Percentiles rank a stretch among this genome's conserved stretches.
Evolutionary conservation across 2,888 invertebrate genomes (phyloP).

Genomic region (Ennomos quercinarius): DNA sequence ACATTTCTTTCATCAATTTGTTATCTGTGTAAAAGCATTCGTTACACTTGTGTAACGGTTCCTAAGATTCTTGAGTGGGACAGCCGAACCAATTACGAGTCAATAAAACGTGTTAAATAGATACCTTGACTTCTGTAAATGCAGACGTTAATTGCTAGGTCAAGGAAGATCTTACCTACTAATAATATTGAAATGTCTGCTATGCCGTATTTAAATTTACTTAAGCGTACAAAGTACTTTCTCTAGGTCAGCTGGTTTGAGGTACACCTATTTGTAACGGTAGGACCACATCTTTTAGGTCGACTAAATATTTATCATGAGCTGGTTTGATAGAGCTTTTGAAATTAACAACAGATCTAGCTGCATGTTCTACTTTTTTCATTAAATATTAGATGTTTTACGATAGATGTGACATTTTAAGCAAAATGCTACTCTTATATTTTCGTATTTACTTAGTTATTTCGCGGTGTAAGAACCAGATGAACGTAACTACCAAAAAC

Average conservation of each 20-base stretch:
- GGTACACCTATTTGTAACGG: conserved; percentile 53
- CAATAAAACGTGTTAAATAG: conserved; percentile 47
- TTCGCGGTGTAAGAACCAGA: no score
- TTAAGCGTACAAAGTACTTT: conserved; percentile 46
- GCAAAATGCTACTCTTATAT: no score
- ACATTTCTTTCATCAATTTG: conserved; percentile 33
- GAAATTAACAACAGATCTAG: conserved; percentile 1
- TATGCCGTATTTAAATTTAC: conserved; percentile 29
- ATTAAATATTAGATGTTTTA: conserved; percentile 12
- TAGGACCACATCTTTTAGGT: conserved; percentile 56
- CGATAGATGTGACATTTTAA: conserved; percentile 41
- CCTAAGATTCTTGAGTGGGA: conserved; percentile 23
- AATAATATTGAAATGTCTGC: conserved; percentile 48
- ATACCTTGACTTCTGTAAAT: conserved; percentile 45
- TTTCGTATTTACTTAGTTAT: no score
- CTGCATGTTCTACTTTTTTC: conserved; percentile 5
- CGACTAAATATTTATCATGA: conserved; percentile 44
- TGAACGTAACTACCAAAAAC: no score
- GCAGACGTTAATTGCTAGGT: conserved; percentile 48
- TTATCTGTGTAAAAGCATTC: conserved; percentile 35
- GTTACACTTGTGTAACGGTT: conserved; percentile 39
- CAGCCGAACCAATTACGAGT: conserved; percentile 36
- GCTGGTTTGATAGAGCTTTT: conserved; percentile 40
- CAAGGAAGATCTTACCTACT: conserved; percentile 50
- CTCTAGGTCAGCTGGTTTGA: conserved; percentile 52